phyloP scores from a whole-genome alignment of 2,113 vertebrate species.

The Meriones unguiculatus region DNA sequence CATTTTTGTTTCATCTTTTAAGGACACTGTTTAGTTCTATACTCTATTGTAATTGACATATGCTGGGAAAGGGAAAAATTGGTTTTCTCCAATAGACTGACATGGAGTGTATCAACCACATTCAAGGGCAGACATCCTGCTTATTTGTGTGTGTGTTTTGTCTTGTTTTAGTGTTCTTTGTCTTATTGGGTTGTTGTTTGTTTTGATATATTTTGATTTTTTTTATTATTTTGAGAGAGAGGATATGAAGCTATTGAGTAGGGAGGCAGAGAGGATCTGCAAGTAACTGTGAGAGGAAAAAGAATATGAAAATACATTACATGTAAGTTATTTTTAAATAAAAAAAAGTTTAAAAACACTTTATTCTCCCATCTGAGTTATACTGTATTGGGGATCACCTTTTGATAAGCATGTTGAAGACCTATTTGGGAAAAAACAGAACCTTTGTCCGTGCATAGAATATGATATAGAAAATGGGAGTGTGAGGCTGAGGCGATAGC shows the following conservation, averaged over 20 bases:
- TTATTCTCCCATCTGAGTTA: constrained; percentile 31
- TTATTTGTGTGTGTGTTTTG: neutral
- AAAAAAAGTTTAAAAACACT: neutral
- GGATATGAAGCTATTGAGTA: neutral
- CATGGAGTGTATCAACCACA: too few relatives aligned
- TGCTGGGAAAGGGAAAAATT: neutral
- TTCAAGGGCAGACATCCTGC: neutral
- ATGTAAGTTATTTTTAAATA: neutral
- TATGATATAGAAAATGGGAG: neutral
- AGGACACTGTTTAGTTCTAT: neutral
- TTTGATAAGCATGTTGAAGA: constrained; percentile 6
- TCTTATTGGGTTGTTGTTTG: neutral
- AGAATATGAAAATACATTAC: neutral
- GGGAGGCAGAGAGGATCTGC: neutral
- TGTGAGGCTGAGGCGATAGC: neutral
- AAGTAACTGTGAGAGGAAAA: neutral
- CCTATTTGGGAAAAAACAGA: neutral
- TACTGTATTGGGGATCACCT: neutral
- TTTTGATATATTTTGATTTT: neutral
- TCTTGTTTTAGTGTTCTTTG: neutral
- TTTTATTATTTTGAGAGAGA: neutral
- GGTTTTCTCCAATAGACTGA: neutral
- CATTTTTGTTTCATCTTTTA: neutral
- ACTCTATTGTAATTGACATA: neutral
- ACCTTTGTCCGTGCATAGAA: neutral